phyloP scores from a whole-genome alignment of 1,140 invertebrate species.

The Spodoptera litura region DNA sequence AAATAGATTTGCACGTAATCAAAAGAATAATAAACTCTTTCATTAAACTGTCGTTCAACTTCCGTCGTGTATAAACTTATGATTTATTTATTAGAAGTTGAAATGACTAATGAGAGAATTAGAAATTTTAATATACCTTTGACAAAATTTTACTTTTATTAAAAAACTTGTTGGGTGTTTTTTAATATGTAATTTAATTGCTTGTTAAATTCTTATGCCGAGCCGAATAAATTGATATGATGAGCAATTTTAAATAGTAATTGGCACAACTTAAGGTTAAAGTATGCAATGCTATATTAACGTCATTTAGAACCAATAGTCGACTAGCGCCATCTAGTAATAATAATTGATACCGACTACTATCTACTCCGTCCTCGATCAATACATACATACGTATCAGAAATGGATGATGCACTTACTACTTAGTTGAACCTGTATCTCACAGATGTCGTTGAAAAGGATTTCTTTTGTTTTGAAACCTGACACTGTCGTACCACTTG shows the following conservation, averaged over 20 bases:
- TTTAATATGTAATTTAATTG: no score
- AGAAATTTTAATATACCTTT: no score
- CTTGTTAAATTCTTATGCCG: no score
- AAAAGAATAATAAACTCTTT: slow-evolving; percentile 31
- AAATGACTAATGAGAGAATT: background rate
- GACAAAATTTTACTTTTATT: no score
- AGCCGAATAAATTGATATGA: no score
- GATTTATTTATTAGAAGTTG: background rate
- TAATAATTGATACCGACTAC: background rate
- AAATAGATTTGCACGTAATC: slow-evolving; percentile 38
- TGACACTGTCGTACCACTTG: slow-evolving; percentile 35
- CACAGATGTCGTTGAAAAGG: slow-evolving; percentile 34
- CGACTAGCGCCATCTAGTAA: slow-evolving; percentile 48
- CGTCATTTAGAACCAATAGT: background rate
- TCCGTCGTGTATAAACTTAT: background rate
- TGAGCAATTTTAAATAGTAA: no score
- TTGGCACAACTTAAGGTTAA: no score
- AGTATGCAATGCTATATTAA: background rate
- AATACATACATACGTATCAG: slow-evolving; percentile 6
- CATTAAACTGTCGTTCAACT: slow-evolving; percentile 27
- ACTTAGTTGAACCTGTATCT: slow-evolving; percentile 12
- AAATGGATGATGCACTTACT: background rate
- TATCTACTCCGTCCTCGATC: background rate
- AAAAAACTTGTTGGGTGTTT: no score
- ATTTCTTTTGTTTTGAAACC: slow-evolving; percentile 33